Conservation (phyloP, 2,888 invertebrate species). For the Syrphus vitripennis region DNA sequence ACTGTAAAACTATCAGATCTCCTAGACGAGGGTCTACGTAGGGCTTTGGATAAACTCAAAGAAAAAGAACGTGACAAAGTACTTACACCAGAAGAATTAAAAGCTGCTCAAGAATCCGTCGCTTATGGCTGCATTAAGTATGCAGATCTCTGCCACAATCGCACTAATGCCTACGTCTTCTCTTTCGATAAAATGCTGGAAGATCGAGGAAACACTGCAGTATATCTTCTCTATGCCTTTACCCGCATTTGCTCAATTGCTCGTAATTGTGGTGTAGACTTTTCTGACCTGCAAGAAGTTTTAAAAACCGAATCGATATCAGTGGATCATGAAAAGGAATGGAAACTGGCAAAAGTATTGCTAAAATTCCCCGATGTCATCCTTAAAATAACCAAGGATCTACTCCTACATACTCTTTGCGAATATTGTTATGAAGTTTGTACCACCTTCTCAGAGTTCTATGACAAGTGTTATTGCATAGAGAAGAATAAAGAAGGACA, state of each 20-base stretch:
- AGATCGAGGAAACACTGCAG: conserved; percentile 99
- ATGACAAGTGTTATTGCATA: conserved; percentile 98
- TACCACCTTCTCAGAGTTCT: conserved; percentile 97
- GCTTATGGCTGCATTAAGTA: conserved; percentile 99
- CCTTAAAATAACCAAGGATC: conserved; percentile 89
- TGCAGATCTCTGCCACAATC: conserved; percentile 96
- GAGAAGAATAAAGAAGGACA: conserved; percentile 93
- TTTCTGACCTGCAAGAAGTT: conserved; percentile 85
- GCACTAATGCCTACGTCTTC: conserved; percentile 97
- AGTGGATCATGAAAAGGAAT: conserved; percentile 94
- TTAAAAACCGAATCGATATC: conserved; percentile 84
- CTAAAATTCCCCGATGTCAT: conserved; percentile 94
- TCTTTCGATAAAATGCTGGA: conserved; percentile 99
- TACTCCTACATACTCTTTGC: conserved; percentile 93
- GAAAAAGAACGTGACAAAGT: conserved; percentile 94
- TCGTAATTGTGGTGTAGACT: conserved; percentile 83
- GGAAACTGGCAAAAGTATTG: conserved; percentile 94
- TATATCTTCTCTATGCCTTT: conserved; percentile 96
- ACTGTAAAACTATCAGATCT: conserved; percentile 93
- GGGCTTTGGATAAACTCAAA: conserved; percentile 90
- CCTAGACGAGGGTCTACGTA: conserved; percentile 94
- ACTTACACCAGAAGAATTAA: conserved; percentile 90
- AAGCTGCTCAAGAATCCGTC: conserved; percentile 92
- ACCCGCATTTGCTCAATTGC: conserved; percentile 96
- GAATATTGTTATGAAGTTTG: conserved; percentile 97